phyloP scores from a whole-genome alignment of 2,888 invertebrate species.

The Leptinotarsa tumamoca region DNA sequence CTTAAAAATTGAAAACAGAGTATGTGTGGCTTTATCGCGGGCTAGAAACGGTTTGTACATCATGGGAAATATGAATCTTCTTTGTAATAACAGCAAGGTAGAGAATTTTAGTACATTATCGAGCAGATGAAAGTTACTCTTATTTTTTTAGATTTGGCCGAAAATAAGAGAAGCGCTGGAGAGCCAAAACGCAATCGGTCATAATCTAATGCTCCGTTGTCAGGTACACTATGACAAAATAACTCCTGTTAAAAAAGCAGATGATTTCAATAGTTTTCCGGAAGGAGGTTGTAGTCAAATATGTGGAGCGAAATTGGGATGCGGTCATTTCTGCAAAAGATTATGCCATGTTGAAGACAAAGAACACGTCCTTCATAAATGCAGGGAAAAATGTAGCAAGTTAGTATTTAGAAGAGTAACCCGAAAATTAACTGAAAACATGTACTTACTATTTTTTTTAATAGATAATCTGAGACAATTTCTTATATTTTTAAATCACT shows the following conservation, averaged over 20 bases:
- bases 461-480: too few species aligned
- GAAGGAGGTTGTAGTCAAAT: conserved; percentile 73
- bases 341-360: conserved; percentile 74
- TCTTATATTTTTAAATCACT: too few species aligned
- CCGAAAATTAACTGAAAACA: neutral
- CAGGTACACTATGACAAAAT: conserved; percentile 67
- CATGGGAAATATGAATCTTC: conserved; percentile 77
- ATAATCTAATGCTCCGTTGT: conserved; percentile 68
- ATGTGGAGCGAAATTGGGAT: conserved; percentile 67
- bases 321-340: conserved; percentile 74
- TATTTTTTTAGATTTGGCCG: conserved; percentile 68
- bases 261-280: conserved; percentile 68
- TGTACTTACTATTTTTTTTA: too few species aligned
- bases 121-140: conserved; percentile 1
- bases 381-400: conserved; percentile 69
- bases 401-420: conserved; percentile 52
- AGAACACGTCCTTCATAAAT: conserved; percentile 68
- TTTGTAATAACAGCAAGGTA: conserved; percentile 68
- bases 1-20: conserved; percentile 76
- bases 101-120: conserved; percentile 32
- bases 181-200: conserved; percentile 70
- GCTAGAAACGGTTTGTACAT: conserved; percentile 79
- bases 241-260: conserved; percentile 45
- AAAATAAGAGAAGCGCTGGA: conserved; percentile 68
- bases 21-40: conserved; percentile 83